Base-by-base conservation (phyloP, 2,113 vertebrate species). In the Neolamprologus kungweensis region DNA sequence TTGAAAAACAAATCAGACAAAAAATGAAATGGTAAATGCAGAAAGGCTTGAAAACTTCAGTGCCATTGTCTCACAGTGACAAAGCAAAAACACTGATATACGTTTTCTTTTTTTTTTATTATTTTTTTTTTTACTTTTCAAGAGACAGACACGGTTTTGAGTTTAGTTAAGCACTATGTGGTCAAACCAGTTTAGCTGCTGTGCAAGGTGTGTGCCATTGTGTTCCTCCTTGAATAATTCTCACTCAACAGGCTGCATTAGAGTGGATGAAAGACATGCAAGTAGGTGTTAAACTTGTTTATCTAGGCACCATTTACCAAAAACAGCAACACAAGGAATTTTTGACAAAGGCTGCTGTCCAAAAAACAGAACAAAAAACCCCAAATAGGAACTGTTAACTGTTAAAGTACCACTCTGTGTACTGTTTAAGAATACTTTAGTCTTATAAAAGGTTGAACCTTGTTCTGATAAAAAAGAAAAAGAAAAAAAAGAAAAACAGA, bases 121-220 rank as follows among this genome's bases (percentile, higher is more conserved):
- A 2, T 9, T 7, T 4, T 47, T 19, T 28, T 85, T 84, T 84
- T 45, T 47, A 16, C 12, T 86, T 81, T 31, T 7, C 26, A 3
- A 42, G 9, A 75, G 28, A 51, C 1, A n/a, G 16, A 3, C 23
- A 9, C 4, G 1, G 21, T 57, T 79, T 47, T 26, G 45, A 42
- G 4, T 85, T 37, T 47, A 28, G 55, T 54, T 73, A 14, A 55
- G 19, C 13, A 51, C 35, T 51, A 80, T 85, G 84, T 75, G 35
- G 84, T 87, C 40, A 21, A 93, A 94, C 93, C 87, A 88, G 93
- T 91, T 5, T 2, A 86, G 57, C 87, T 33, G 14, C 82, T 75
- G 14, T 11, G 8, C 10, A 19, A 82, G 58, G 14, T 2, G 11
- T 33, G 53, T 57, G 7, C 50, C 12, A 31, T 73, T 82, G 68